Percentiles rank a stretch among this genome's conserved stretches.
phyloP scores from a whole-genome alignment of 2,888 invertebrate genomes.

The Coenonympha arcania region DNA sequence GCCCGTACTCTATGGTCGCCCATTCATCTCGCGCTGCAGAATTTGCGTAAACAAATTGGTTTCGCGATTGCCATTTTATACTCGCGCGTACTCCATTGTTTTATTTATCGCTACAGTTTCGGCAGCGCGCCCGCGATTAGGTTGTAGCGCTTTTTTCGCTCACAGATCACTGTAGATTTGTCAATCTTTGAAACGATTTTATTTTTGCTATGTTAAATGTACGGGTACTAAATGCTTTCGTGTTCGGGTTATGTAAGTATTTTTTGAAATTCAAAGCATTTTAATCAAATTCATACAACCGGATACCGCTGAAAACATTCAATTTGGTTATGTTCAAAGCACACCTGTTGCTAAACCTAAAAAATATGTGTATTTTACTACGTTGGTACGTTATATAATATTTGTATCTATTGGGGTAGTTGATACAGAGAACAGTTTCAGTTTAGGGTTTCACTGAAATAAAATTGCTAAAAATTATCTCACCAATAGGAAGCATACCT shows the following conservation, averaged over 20 bases:
- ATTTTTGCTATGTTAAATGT: constrained; percentile 14
- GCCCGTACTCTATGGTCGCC: constrained; percentile 69
- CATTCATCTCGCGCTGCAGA: constrained; percentile 73
- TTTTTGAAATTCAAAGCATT: not conserved
- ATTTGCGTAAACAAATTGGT: constrained; percentile 76
- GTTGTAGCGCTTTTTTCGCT: constrained; percentile 68
- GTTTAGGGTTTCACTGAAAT: no score
- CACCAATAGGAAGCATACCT: no score
- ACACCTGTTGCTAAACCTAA: no score
- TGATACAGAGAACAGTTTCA: no score
- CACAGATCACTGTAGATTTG: constrained; percentile 62
- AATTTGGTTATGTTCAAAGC: not conserved
- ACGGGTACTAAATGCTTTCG: not conserved
- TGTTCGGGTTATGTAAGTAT: not conserved
- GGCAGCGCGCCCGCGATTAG: constrained; percentile 69
- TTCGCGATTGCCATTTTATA: constrained; percentile 75
- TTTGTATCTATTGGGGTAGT: no score
- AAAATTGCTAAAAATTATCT: no score
- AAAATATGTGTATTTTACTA: not conserved
- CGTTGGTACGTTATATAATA: no score
- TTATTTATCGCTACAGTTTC: constrained; percentile 73
- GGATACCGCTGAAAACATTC: not conserved
- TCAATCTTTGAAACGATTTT: constrained; percentile 49
- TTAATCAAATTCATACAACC: not conserved
- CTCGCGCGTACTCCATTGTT: constrained; percentile 72